Percentiles rank a stretch among this genome's conserved stretches.
Evolutionary conservation across 2,797 vertebrate species (phyloP).

Genomic region (Gallinago stenura): DNA sequence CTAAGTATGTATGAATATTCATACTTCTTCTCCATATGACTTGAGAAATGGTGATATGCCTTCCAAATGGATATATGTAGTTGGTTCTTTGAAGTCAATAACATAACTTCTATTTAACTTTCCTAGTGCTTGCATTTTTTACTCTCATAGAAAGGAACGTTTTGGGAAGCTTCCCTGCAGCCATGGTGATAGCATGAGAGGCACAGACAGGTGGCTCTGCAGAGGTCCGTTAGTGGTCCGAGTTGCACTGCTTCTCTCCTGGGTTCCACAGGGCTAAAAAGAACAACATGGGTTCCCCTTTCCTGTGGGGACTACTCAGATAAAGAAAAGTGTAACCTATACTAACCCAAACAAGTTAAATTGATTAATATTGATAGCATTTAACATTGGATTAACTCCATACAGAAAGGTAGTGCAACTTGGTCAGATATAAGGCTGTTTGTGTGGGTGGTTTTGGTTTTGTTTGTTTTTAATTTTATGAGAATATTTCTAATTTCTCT

Average conservation of each 20-base stretch:
- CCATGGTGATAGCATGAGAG: not conserved
- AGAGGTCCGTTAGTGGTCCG: not conserved
- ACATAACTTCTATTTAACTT: not conserved
- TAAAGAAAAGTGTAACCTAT: not conserved
- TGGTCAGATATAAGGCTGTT: not conserved
- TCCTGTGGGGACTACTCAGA: not conserved
- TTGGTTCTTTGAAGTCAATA: not conserved
- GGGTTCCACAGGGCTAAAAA: not conserved
- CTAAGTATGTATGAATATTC: conserved; percentile 13
- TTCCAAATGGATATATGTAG: not conserved
- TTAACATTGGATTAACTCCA: not conserved
- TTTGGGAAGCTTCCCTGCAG: not conserved
- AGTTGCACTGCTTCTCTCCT: not conserved
- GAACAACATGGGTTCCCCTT: rapidly evolving
- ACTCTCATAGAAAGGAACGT: not conserved
- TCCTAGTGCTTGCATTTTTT: not conserved
- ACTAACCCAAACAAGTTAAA: not conserved
- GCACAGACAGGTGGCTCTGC: not conserved
- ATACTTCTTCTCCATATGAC: not conserved
- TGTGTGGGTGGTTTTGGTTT: not conserved
- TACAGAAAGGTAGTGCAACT: not conserved
- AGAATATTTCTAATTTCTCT: not conserved
- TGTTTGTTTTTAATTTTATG: not conserved
- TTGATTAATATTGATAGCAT: not conserved
- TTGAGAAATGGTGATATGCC: not conserved